These are phyloP conservation scores for Lepidochrysops patricia DNA, from an alignment of 2,888 invertebrate genomes.

Conservation along the genomic window DNA sequence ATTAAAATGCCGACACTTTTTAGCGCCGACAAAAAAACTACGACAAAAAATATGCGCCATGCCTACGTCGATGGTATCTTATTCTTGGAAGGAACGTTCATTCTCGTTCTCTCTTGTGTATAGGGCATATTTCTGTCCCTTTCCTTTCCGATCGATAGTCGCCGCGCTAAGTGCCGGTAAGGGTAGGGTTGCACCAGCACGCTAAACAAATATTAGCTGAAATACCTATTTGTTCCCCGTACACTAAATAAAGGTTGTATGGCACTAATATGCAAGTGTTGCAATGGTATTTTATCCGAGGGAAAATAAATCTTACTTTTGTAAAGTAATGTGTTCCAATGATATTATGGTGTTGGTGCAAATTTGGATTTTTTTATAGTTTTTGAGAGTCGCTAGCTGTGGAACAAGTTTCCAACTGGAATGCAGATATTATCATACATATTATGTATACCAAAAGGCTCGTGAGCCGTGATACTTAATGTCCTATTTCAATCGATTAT, in stretches of 20 bases:
- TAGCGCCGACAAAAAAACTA: slow-evolving; percentile 8
- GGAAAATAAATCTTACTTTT: neutral
- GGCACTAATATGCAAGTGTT: neutral
- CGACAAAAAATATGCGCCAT: slow-evolving; percentile 8
- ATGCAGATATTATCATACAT: too few relatives aligned
- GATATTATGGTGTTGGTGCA: too few relatives aligned
- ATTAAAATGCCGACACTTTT: slow-evolving; percentile 5
- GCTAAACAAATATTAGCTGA: slow-evolving; percentile 8
- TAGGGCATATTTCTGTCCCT: slow-evolving; percentile 30
- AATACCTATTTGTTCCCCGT: slow-evolving; percentile 8
- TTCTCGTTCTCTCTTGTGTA: slow-evolving; percentile 31
- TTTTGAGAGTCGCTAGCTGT: too few relatives aligned
- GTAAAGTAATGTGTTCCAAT: too few relatives aligned
- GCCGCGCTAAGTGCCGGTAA: slow-evolving; percentile 18
- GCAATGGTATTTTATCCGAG: neutral
- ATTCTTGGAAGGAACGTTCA: slow-evolving; percentile 53
- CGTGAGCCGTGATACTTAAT: too few relatives aligned
- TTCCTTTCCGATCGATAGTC: slow-evolving; percentile 56
- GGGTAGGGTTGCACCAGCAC: slow-evolving; percentile 29
- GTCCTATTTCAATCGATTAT: too few relatives aligned
- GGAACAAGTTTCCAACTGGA: too few relatives aligned
- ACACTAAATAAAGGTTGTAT: neutral
- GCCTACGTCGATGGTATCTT: slow-evolving; percentile 58
- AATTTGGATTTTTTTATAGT: too few relatives aligned
- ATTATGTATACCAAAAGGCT: too few relatives aligned